Evolutionary conservation across 1,140 invertebrate species (phyloP), one percentile per base, ranked within the genome.

Genomic region (Ceratina japonica): DNA sequence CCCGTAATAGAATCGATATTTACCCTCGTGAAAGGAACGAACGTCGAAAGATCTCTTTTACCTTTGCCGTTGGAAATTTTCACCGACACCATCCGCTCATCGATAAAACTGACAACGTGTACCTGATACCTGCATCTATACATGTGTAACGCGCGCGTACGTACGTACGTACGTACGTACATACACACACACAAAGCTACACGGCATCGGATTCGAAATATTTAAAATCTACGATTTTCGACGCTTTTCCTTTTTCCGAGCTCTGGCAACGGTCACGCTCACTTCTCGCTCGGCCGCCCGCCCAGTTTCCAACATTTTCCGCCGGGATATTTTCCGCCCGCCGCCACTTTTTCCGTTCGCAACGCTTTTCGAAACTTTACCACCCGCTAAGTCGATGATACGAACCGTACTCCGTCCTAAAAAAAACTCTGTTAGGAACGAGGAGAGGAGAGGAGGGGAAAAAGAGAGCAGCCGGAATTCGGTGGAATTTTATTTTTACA

Each of bases 1-100:
- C 27, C 8, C 24, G 44, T n/a, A 70, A 70, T 76, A 59, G 56
- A 76, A 70, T 76, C 75, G 65, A 76, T 76, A 76, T 76, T 69
- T 69, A 44, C 65, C 18, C n/a, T 18, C 4, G 24, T 63, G 71
- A 16, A 31, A 37, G 71, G 71, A 63, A 63, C 24, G 44, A 18
- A 12, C 68, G 44, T 27, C 24, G 22, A 12, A 49, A 20, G 56
- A 52, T 51, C 75, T 70, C 61, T 52, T 12, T n/a, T 65, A 51
- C 10, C 22, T 8, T 49, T 4, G 27, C 10, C 22, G 62, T 44
- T 18, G 56, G 52, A 37, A 62, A 70, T 70, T 62, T 59, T 49
- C n/a, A 76, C 20, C n/a, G 54, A 59, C 4, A n/a, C 72, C 13
- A 16, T 10, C 31, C 44, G 3, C 7, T 8, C 16, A 15, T 24